Percentiles rank a stretch among this genome's conserved stretches.
Evolutionary conservation across 2,888 invertebrate genomes (phyloP).

Genomic region (Octodonta nipae): DNA sequence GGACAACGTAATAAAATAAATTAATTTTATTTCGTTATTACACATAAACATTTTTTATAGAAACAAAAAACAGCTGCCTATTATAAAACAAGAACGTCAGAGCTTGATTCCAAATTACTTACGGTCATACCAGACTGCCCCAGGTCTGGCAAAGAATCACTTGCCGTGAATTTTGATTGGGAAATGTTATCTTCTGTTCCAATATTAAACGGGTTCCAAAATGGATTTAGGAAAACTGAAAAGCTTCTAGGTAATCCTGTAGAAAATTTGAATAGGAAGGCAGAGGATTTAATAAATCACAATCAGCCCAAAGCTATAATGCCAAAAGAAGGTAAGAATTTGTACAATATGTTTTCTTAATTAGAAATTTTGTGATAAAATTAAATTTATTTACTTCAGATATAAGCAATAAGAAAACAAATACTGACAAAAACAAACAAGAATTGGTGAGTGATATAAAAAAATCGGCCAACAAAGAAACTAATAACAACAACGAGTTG

Average conservation of each 20-base stretch:
- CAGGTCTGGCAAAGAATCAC: slow-evolving; percentile 56
- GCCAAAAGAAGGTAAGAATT: too few species aligned
- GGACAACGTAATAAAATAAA: slow-evolving; percentile 57
- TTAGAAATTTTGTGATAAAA: too few species aligned
- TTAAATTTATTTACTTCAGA: too few species aligned
- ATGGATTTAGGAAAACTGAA: slow-evolving; percentile 18
- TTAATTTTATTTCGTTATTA: too few species aligned
- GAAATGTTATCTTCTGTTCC: slow-evolving; percentile 43
- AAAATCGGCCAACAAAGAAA: slow-evolving; percentile 16
- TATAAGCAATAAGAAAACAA: too few species aligned
- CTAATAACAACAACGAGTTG: slow-evolving; percentile 10
- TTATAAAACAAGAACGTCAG: slow-evolving; percentile 61
- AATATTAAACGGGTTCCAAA: slow-evolving; percentile 19
- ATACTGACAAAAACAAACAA: too few species aligned
- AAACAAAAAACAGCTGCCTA: slow-evolving; percentile 70
- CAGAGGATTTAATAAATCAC: too few species aligned
- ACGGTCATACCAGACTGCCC: slow-evolving; percentile 69
- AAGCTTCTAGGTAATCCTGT: slow-evolving; percentile 12
- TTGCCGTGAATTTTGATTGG: slow-evolving; percentile 63
- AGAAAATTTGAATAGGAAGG: slow-evolving; percentile 7
- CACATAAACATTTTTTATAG: slow-evolving; percentile 43
- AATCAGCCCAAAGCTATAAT: too few species aligned
- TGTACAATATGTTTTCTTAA: too few species aligned
- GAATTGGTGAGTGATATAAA: too few species aligned
- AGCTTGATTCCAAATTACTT: slow-evolving; percentile 61